Conservation (phyloP, 1,140 invertebrate species). For the Platorchestia sp. region DNA sequence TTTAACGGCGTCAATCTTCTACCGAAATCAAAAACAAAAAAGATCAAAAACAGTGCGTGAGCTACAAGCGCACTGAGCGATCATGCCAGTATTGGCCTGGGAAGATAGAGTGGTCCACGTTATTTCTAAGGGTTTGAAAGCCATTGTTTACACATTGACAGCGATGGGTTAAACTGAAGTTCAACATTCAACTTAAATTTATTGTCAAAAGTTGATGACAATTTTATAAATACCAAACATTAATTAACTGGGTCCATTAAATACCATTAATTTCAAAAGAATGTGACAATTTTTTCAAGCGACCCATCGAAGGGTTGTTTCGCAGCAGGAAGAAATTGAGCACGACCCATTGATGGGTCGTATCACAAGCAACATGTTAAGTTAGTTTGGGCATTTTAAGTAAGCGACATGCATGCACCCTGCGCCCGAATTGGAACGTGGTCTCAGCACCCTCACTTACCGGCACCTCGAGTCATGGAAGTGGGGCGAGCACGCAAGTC, state of each 20-base stretch:
- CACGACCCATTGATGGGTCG: too few relatives aligned
- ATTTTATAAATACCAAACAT: too few relatives aligned
- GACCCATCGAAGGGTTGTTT: too few relatives aligned
- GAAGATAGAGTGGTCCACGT: not conserved
- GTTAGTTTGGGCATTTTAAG: too few relatives aligned
- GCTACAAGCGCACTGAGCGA: not conserved
- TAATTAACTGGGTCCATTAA: too few relatives aligned
- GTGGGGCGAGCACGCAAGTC: too few relatives aligned
- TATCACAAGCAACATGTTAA: too few relatives aligned
- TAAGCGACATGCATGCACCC: too few relatives aligned
- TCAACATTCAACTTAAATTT: not conserved
- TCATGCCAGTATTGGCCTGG: not conserved
- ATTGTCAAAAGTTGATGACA: too few relatives aligned
- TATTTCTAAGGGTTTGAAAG: not conserved
- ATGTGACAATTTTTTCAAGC: too few relatives aligned
- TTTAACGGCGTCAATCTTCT: not conserved
- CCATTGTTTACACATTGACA: not conserved
- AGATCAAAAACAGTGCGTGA: not conserved
- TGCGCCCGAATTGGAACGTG: not conserved
- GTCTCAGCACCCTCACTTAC: not conserved
- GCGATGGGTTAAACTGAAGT: not conserved
- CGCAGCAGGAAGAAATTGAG: too few relatives aligned
- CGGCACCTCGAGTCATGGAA: not conserved
- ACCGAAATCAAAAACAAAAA: not conserved
- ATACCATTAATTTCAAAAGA: too few relatives aligned